These are phyloP conservation scores for Oligia fasciuncula DNA, from an alignment of 2,888 invertebrate species.

Conservation along the genomic window DNA sequence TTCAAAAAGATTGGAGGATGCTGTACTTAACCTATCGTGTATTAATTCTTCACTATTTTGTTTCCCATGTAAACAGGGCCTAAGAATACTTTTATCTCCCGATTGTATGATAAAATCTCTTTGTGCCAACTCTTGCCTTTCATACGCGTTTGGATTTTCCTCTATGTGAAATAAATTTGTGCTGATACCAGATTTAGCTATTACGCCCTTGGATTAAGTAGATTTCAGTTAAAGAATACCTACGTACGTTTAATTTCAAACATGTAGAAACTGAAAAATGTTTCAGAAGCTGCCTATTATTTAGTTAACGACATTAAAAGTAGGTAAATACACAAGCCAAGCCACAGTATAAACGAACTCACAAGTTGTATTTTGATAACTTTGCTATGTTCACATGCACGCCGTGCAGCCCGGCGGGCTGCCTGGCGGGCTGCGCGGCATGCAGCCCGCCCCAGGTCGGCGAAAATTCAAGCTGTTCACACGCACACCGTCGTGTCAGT, in stretches of 20 bases:
- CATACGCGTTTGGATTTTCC: conserved; percentile 7
- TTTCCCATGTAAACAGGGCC: conserved; percentile 7
- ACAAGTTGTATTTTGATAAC: background rate
- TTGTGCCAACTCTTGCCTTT: conserved; percentile 5
- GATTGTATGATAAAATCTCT: conserved; percentile 34
- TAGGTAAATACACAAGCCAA: background rate
- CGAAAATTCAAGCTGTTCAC: no score
- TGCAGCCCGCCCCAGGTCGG: no score
- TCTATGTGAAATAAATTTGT: background rate
- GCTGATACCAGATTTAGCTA: background rate
- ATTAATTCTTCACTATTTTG: background rate
- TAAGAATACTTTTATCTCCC: conserved; percentile 24
- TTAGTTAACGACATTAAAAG: background rate
- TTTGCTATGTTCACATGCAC: no score
- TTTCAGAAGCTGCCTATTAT: no score
- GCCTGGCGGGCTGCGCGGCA: no score
- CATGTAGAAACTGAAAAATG: background rate
- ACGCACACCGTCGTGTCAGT: no score
- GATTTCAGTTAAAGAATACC: background rate
- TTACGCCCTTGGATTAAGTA: background rate
- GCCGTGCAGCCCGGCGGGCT: no score
- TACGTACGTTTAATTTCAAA: background rate
- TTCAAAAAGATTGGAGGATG: background rate
- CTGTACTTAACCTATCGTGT: background rate
- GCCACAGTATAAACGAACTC: background rate